phyloP scores from a whole-genome alignment of 2,113 vertebrate species.

The Sigmodon hispidus region DNA sequence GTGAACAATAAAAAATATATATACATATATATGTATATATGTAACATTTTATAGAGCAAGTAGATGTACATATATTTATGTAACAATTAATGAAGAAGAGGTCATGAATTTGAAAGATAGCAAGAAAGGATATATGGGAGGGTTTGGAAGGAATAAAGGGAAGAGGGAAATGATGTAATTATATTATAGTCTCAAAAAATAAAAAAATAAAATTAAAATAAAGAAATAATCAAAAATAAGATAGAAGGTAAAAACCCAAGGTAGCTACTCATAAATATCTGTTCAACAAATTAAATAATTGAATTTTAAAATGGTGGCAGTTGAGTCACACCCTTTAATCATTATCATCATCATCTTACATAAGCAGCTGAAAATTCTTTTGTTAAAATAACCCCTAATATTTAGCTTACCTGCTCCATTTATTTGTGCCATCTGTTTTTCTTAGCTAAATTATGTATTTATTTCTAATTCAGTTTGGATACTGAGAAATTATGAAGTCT shows the following conservation, averaged over 20 bases:
- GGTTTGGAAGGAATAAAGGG: neutral
- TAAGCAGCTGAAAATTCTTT: neutral
- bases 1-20: too few species aligned
- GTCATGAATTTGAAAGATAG: neutral
- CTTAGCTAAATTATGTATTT: neutral
- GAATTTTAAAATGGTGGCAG: slow-evolving; percentile 19
- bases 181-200: neutral
- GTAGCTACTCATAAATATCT: slow-evolving; percentile 17
- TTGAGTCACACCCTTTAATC: neutral
- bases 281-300: slow-evolving; percentile 9
- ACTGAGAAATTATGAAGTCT: neutral
- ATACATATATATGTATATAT: too few species aligned
- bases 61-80: neutral
- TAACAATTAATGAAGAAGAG: neutral
- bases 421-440: neutral
- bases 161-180: neutral
- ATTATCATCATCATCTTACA: neutral
- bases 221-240: neutral
- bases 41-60: neutral
- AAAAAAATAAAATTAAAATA: neutral
- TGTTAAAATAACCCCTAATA: slow-evolving; percentile 7
- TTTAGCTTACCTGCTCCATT: neutral
- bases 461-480: slow-evolving; percentile 27
- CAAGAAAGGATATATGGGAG: neutral
- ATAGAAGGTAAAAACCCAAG: neutral